Base-by-base conservation (phyloP, 2,113 vertebrate species). In the Trematocara zebra region DNA sequence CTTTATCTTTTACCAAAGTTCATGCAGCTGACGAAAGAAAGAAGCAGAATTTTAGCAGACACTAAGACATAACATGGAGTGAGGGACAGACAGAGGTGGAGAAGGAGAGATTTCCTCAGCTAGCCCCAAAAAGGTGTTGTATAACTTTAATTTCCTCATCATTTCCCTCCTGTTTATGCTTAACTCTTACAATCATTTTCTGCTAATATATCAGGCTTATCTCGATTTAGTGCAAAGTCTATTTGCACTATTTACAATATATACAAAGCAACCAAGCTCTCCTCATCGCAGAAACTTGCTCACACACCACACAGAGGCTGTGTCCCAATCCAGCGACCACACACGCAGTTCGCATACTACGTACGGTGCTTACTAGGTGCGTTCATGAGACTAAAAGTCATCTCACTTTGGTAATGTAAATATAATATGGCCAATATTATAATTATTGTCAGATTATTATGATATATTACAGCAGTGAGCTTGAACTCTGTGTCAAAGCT, bases 321-420 rank as follows among this genome's bases (percentile, higher is more conserved):
- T 53, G 51, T 53, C 51, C 51, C n/a, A 53, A 53, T 53, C n/a
- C 3, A 53, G n/a, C 51, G 2, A 53, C 51, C n/a, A 53, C 51
- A 20, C 0, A 0, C 5, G 3, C 9, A 20, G 51, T 20, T 52
- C n/a, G 1, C 51, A 11, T 53, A 20, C 44, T 47, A 31, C 31
- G 31, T 31, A 31, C 31, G 31, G 31, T 31, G 44, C 0, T 14
- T 47, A 47, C 51, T 52, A 52, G 51, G 51, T 26, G 26, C 26
- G 26, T 42, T 42, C 40, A 42, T 42, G 40, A 42, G 40, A 42
- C 40, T 0, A 42, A 42, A 42, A 42, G 5, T 42, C 0, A 42
- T 42, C 5, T 2, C 0, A 42, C 40, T 11, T 5, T 31, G 28
- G 28, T 5, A 31, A 31, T 31, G 28, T 31, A 31, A 31, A 31